These are phyloP conservation scores for Xenops minutus DNA, from an alignment of 2,797 vertebrate species.

Conservation along the genomic window DNA sequence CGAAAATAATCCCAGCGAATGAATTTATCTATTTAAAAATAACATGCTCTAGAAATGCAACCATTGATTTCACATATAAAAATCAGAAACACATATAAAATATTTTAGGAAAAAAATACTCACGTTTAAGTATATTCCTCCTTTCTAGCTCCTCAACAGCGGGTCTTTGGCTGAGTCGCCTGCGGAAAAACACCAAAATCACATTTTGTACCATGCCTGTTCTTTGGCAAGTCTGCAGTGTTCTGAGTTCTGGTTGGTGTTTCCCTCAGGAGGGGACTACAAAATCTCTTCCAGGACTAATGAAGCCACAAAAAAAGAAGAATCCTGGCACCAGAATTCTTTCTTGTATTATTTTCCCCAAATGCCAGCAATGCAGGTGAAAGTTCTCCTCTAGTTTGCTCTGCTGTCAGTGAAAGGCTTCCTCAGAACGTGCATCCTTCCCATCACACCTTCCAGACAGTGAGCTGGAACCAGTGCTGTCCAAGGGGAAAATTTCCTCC, in stretches of 20 bases:
- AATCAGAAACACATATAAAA: neutral
- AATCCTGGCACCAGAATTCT: neutral
- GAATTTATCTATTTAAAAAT: neutral
- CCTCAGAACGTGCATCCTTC: neutral
- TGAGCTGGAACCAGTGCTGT: neutral
- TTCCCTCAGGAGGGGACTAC: neutral
- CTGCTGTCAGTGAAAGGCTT: neutral
- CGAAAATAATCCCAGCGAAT: neutral
- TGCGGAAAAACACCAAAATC: constrained; percentile 97
- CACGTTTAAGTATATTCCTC: constrained; percentile 96
- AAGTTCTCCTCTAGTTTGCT: constrained; percentile 45
- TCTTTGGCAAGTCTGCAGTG: constrained; percentile 27
- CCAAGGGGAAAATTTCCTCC: neutral
- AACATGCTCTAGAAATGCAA: neutral
- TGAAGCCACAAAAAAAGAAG: neutral
- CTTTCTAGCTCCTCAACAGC: constrained; percentile 97
- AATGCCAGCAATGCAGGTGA: neutral
- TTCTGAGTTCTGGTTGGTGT: constrained; percentile 9
- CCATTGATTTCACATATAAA: neutral
- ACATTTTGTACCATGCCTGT: constrained; percentile 93
- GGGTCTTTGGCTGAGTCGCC: constrained; percentile 97
- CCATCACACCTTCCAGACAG: neutral
- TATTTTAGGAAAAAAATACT: constrained; percentile 71
- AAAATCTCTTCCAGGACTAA: neutral
- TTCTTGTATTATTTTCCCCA: neutral